These are phyloP conservation scores for Amblyopsis rosae DNA, from an alignment of 2,113 vertebrate species.

Conservation along the genomic window DNA sequence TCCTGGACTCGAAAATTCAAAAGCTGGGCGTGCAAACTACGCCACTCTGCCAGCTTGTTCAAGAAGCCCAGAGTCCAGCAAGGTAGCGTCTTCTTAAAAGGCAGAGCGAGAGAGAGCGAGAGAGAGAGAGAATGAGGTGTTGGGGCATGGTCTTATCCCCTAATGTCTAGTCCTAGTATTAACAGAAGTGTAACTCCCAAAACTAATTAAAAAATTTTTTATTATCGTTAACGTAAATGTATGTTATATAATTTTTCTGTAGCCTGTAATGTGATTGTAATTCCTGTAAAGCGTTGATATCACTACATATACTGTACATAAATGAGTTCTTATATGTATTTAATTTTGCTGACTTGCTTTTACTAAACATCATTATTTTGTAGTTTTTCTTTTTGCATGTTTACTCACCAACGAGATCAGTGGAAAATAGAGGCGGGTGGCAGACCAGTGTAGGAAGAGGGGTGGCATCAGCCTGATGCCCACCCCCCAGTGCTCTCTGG, in stretches of 20 bases:
- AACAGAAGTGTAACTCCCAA: constrained; percentile 61
- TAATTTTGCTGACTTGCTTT: constrained; percentile 37
- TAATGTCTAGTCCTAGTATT: constrained; percentile 70
- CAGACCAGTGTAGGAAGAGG: constrained; percentile 52
- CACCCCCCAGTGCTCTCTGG: constrained; percentile 46
- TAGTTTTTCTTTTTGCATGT: constrained; percentile 70
- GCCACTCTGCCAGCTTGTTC: constrained; percentile 93
- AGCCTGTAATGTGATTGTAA: constrained; percentile 41
- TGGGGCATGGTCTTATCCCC: constrained; percentile 65
- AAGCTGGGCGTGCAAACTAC: constrained; percentile 95
- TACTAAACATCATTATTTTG: constrained; percentile 59
- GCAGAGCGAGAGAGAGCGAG: constrained; percentile 68
- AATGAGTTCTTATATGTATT: constrained; percentile 14
- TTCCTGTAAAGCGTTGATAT: constrained; percentile 45
- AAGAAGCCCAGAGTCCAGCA: constrained; percentile 91
- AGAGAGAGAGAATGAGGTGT: constrained; percentile 78
- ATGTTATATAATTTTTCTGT: constrained; percentile 31
- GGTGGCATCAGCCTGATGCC: constrained; percentile 48
- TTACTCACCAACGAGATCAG: constrained; percentile 66
- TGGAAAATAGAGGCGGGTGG: constrained; percentile 57
- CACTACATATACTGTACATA: constrained; percentile 57
- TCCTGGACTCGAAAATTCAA: constrained; percentile 96
- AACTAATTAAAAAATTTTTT: constrained; percentile 52
- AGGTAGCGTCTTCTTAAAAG: constrained; percentile 89
- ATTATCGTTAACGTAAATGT: constrained; percentile 43